A percentile compares a stretch with the other conserved stretches of the same genome.
Evolutionary conservation across 2,888 invertebrate genomes (phyloP).

Genomic region (Limnephilus marmoratus): DNA sequence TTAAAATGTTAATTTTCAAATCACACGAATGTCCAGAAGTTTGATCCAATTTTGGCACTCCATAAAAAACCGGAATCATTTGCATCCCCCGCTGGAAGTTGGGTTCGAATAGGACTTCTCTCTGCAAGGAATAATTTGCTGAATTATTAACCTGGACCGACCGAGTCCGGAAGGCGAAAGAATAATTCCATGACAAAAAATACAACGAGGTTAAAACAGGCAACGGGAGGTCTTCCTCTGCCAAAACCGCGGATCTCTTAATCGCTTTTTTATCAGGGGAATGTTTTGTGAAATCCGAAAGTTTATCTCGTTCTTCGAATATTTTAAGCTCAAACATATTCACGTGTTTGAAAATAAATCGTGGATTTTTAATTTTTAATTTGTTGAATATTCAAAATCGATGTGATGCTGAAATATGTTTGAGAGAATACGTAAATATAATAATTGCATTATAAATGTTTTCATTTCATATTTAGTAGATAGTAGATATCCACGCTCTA

Average conservation of each 20-base stretch:
- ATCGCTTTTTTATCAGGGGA: conserved; percentile 61
- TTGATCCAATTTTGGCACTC: conserved; percentile 16
- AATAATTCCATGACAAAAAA: conserved; percentile 50
- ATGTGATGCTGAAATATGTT: not conserved
- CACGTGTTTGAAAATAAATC: not conserved
- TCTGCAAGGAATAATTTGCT: conserved; percentile 60
- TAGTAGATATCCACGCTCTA: no score
- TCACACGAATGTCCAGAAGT: not conserved
- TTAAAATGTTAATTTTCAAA: conserved; percentile 15
- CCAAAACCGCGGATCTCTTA: conserved; percentile 54
- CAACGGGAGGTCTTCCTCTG: conserved; percentile 30
- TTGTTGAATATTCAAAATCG: not conserved
- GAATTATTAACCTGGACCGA: conserved; percentile 61
- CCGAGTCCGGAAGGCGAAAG: conserved; percentile 15
- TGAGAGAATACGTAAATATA: not conserved
- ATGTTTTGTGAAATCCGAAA: not conserved
- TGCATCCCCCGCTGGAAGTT: conserved; percentile 18
- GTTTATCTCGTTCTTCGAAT: not conserved
- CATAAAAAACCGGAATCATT: not conserved
- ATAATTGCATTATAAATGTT: no score
- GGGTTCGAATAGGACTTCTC: conserved; percentile 48
- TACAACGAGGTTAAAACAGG: conserved; percentile 34
- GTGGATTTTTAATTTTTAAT: not conserved
- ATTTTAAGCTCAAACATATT: not conserved
- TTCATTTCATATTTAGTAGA: no score